Percentiles rank a stretch among this genome's conserved stretches.
Evolutionary conservation across 2,113 vertebrate genomes (phyloP).

Genomic region (Psettodes erumei): DNA sequence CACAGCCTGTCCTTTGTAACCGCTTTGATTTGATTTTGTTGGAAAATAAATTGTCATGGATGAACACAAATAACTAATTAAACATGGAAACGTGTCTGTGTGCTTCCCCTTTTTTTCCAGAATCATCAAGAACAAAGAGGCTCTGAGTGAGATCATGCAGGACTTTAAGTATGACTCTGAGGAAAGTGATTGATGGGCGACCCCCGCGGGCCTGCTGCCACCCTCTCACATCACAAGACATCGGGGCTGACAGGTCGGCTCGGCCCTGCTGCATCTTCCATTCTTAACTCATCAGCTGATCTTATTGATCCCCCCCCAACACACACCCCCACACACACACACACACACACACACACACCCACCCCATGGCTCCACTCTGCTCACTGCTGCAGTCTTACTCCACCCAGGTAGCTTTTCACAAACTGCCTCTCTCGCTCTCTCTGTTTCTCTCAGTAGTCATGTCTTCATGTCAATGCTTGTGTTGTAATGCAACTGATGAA

Average conservation of each 20-base stretch:
- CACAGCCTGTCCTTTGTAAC: conserved; percentile 10
- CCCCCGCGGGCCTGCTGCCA: conserved; percentile 59
- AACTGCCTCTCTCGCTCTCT: conserved; percentile 21
- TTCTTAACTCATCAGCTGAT: conserved; percentile 44
- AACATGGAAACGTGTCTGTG: conserved; percentile 13
- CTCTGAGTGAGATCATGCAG: conserved; percentile 95
- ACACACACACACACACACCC: not conserved
- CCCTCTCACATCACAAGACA: conserved; percentile 33
- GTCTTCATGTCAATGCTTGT: conserved; percentile 29
- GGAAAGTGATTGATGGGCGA: conserved; percentile 85
- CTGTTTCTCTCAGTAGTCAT: conserved; percentile 12
- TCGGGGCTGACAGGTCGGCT: conserved; percentile 33
- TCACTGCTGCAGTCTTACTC: conserved; percentile 66
- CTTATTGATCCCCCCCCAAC: conserved; percentile 45
- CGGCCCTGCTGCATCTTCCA: conserved; percentile 55
- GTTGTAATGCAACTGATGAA: conserved; percentile 1
- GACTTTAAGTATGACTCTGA: conserved; percentile 98
- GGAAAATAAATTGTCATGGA: not conserved
- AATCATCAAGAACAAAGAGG: conserved; percentile 96
- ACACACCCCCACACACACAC: too few species aligned
- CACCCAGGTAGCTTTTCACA: conserved; percentile 41
- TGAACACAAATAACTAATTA: not conserved
- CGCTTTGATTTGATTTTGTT: not conserved
- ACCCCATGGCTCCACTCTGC: conserved; percentile 59
- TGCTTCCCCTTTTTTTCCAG: conserved; percentile 71